Percentiles rank a stretch among this genome's conserved stretches.
phyloP scores from a whole-genome alignment of 2,113 vertebrate species.

The Balaenoptera acutorostrata region DNA sequence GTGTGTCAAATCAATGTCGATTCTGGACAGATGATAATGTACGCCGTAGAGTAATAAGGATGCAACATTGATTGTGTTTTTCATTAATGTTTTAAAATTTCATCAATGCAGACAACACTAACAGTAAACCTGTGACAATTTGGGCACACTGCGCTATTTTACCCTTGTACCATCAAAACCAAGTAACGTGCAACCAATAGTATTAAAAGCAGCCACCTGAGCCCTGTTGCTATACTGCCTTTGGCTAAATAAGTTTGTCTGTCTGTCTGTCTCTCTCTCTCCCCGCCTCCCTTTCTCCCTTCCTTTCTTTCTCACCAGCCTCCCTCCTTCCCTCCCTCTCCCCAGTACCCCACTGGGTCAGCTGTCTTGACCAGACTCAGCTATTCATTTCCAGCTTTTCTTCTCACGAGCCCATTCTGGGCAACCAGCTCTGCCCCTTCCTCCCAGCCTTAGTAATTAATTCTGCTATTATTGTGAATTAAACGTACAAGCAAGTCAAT shows the following conservation, averaged over 20 bases:
- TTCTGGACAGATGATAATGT: background rate
- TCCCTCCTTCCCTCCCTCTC: background rate
- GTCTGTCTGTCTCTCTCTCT: background rate
- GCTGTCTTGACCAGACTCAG: background rate
- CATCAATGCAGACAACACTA: background rate
- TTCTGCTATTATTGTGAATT: constrained; percentile 64
- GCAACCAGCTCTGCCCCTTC: background rate
- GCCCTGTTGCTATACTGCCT: background rate
- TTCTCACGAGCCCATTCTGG: background rate
- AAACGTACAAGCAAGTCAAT: constrained; percentile 65
- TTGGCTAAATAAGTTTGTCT: background rate
- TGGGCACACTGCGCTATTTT: background rate
- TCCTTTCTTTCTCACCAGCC: background rate
- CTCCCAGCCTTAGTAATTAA: constrained; percentile 43
- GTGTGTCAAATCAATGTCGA: background rate
- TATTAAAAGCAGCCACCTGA: background rate
- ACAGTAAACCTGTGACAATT: background rate
- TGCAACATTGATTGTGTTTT: background rate
- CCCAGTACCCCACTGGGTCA: background rate
- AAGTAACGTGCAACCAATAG: background rate
- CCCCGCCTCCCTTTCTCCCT: rapidly evolving
- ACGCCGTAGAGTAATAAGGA: background rate
- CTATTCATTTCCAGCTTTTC: background rate
- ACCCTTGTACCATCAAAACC: background rate
- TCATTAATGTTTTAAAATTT: background rate